Conservation (phyloP, 2,113 vertebrate species). For the Hylia prasina region DNA sequence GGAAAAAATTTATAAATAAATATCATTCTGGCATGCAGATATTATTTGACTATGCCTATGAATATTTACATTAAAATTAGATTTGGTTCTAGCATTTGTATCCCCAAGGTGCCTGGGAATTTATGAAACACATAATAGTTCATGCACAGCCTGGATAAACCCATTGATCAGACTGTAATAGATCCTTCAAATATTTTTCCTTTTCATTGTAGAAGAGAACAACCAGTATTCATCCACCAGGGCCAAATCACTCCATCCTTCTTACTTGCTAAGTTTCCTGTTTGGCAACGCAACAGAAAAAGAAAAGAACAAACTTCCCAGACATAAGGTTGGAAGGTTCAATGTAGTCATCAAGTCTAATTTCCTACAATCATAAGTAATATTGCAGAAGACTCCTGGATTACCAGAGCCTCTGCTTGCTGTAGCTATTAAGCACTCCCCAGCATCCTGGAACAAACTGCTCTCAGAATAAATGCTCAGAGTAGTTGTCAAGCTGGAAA, state of each 20-base stretch:
- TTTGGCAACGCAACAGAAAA: neutral
- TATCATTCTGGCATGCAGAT: neutral
- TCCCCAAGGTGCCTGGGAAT: neutral
- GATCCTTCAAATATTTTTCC: neutral
- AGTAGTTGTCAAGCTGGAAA: neutral
- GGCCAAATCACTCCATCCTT: neutral
- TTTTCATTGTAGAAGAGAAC: neutral
- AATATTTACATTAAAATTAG: constrained; percentile 23
- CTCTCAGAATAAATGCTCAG: neutral
- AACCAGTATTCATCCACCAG: neutral
- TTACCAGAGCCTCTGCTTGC: neutral
- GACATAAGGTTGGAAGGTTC: neutral
- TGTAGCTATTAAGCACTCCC: neutral
- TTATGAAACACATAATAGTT: constrained; percentile 9
- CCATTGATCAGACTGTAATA: neutral
- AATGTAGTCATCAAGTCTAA: neutral
- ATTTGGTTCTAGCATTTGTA: neutral
- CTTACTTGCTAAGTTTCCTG: neutral
- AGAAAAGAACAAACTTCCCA: neutral
- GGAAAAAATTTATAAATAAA: neutral
- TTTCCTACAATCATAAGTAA: neutral
- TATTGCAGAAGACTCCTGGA: neutral
- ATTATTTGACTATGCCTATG: neutral
- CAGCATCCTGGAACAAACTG: neutral
- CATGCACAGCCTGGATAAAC: neutral